Conservation (phyloP, 2,888 invertebrate genomes). For the Lycaena phlaeas region DNA sequence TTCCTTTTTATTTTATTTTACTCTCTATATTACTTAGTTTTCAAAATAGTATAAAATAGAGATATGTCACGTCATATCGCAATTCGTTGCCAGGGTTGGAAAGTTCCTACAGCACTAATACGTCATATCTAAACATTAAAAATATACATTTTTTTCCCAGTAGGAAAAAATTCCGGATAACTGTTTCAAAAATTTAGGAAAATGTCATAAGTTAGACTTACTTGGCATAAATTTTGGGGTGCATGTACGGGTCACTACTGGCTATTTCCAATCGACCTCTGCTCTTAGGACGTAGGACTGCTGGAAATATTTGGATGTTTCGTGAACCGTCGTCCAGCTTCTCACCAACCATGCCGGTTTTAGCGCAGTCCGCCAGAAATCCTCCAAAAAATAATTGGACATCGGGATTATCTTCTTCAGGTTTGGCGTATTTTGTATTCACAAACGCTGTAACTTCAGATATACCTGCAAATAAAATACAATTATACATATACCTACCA, state of each 20-base stretch:
- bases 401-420: slow-evolving; percentile 84
- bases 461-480: slow-evolving; percentile 69
- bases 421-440: slow-evolving; percentile 84
- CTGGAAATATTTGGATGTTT: slow-evolving; percentile 81
- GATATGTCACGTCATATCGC: too few species aligned
- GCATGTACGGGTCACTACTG: slow-evolving; percentile 83
- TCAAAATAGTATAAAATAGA: too few species aligned
- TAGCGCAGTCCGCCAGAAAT: slow-evolving; percentile 88
- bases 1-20: too few species aligned
- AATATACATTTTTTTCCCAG: too few species aligned
- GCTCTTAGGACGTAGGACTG: slow-evolving; percentile 89
- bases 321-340: slow-evolving; percentile 78
- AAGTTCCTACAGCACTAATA: too few species aligned
- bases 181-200: too few species aligned
- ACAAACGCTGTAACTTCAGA: slow-evolving; percentile 90
- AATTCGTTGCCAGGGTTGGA: too few species aligned
- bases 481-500: too few species aligned
- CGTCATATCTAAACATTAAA: too few species aligned
- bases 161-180: too few species aligned
- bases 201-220: slow-evolving; percentile 53
- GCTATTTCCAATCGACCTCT: slow-evolving; percentile 83
- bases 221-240: slow-evolving; percentile 90
- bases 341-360: slow-evolving; percentile 90
- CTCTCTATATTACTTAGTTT: too few species aligned
- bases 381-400: slow-evolving; percentile 91